Evolutionary conservation across 2,113 vertebrate species (phyloP).

Genomic region (Phalacrocorax aristotelis): DNA sequence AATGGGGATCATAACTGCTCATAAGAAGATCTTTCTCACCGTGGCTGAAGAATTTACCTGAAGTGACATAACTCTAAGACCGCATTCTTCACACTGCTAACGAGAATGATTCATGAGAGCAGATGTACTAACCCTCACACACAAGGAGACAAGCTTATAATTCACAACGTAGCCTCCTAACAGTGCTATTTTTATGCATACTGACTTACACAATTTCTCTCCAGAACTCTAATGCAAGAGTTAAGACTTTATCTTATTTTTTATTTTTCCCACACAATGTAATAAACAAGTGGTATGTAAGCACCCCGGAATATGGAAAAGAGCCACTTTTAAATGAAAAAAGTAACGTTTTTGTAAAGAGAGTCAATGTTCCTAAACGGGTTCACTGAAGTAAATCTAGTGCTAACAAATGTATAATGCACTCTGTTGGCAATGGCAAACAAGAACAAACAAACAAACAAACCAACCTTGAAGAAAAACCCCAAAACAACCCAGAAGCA

Average conservation of each 20-base stretch:
- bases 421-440: not conserved
- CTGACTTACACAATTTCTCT: not conserved
- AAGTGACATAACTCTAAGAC: not conserved
- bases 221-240: not conserved
- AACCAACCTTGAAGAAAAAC: no score
- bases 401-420: not conserved
- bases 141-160: not conserved
- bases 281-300: not conserved
- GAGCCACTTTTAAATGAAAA: not conserved
- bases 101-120: not conserved
- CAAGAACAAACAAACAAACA: not conserved
- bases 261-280: not conserved
- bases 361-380: not conserved
- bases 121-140: slow-evolving; percentile 14
- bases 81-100: not conserved
- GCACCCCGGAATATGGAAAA: not conserved
- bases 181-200: not conserved
- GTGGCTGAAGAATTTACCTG: not conserved
- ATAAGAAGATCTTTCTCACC: not conserved
- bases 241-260: not conserved
- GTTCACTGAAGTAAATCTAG: not conserved
- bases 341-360: not conserved
- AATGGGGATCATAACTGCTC: not conserved
- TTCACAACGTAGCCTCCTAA: not conserved
- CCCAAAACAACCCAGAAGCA: not conserved